These are phyloP conservation scores for Mantis religiosa DNA, from an alignment of 2,888 invertebrate genomes.

Conservation along the genomic window DNA sequence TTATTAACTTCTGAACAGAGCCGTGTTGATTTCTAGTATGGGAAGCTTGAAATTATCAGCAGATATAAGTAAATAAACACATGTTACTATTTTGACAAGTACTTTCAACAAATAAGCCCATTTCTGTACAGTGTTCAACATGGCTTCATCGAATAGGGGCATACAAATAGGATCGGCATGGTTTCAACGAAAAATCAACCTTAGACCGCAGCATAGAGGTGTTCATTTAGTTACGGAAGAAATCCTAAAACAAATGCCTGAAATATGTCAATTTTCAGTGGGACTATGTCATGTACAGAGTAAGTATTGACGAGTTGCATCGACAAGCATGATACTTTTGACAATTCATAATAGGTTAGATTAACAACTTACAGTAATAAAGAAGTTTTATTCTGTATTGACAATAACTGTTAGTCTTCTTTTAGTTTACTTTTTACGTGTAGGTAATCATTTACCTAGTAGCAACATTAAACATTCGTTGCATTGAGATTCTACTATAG, in stretches of 20 bases:
- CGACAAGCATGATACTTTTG: slow-evolving; percentile 1
- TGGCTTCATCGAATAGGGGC: slow-evolving; percentile 83
- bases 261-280: slow-evolving; percentile 89
- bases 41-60: neutral
- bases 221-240: slow-evolving; percentile 97
- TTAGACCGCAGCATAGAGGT: slow-evolving; percentile 93
- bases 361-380: neutral
- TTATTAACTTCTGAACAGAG: slow-evolving; percentile 17
- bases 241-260: slow-evolving; percentile 90
- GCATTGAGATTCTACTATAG: neutral
- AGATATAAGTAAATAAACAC: slow-evolving; percentile 17
- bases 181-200: slow-evolving; percentile 96
- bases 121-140: slow-evolving; percentile 46
- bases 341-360: neutral
- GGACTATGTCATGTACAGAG: slow-evolving; percentile 96
- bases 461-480: neutral
- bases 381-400: neutral
- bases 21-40: slow-evolving; percentile 14
- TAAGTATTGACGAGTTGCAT: slow-evolving; percentile 55
- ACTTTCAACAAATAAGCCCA: slow-evolving; percentile 12
- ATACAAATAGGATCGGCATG: slow-evolving; percentile 95
- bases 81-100: slow-evolving; percentile 23
- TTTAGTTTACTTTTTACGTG: neutral
- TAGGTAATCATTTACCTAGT: neutral
- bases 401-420: neutral